A percentile compares a stretch with the other conserved stretches of the same genome.
phyloP scores from a whole-genome alignment of 2,113 vertebrate species.

The Hystrix brachyura region DNA sequence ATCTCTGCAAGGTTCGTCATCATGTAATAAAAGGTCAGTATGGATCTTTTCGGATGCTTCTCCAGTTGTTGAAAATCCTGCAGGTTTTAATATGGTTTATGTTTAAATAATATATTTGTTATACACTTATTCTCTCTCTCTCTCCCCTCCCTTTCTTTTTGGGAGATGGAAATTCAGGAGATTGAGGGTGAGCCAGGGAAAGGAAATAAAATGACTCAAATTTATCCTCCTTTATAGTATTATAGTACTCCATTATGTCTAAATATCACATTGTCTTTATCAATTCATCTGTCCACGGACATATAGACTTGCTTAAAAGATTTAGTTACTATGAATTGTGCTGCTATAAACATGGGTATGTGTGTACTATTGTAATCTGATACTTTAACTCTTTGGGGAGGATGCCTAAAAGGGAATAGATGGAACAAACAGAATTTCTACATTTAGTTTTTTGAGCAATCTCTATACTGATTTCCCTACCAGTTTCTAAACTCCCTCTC shows the following conservation, averaged over 20 bases:
- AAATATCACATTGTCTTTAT: not conserved
- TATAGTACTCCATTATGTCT: not conserved
- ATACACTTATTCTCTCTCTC: not conserved
- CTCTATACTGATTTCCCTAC: not conserved
- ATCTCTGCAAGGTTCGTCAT: too few relatives aligned
- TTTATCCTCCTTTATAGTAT: not conserved
- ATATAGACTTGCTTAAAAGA: not conserved
- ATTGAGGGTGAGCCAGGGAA: not conserved
- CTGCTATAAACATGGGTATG: not conserved
- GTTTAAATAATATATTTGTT: not conserved
- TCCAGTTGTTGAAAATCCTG: slow-evolving; percentile 3
- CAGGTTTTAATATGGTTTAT: not conserved
- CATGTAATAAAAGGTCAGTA: too few relatives aligned
- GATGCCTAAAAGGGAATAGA: not conserved
- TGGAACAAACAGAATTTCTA: not conserved
- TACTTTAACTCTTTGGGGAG: not conserved
- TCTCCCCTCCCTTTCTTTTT: not conserved
- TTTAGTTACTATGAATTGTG: not conserved
- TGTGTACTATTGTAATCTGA: not conserved
- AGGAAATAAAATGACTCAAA: not conserved
- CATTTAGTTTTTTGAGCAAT: not conserved
- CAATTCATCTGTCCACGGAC: not conserved
- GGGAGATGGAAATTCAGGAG: not conserved
- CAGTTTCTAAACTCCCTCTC: not conserved
- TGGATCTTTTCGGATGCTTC: not conserved